These are phyloP conservation scores for Sepiola atlantica DNA, from an alignment of 2,888 invertebrate species.

Conservation along the genomic window DNA sequence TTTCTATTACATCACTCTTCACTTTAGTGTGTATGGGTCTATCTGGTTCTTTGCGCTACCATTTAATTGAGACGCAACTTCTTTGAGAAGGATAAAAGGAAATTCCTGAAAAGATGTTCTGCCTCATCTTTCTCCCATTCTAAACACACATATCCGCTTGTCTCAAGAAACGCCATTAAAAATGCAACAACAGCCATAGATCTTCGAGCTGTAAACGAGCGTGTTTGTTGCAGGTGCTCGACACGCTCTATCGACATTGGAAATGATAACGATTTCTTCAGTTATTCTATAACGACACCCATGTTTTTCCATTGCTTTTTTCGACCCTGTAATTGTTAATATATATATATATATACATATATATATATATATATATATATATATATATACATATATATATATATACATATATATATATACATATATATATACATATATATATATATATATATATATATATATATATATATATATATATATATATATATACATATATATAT, in stretches of 20 bases:
- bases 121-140: neutral
- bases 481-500: slow-evolving; percentile 39
- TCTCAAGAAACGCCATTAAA: neutral
- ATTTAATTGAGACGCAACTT: too few species aligned
- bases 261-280: neutral
- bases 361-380: slow-evolving; percentile 47
- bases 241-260: neutral
- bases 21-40: too few species aligned
- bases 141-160: neutral
- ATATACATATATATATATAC: neutral
- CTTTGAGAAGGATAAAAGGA: too few species aligned
- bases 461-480: neutral
- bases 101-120: neutral
- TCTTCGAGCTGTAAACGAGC: neutral
- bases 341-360: slow-evolving; percentile 32
- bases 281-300: too few species aligned
- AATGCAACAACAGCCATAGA: neutral
- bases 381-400: slow-evolving; percentile 45
- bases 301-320: neutral
- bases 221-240: neutral
- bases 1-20: neutral
- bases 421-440: neutral
- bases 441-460: neutral
- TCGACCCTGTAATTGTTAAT: neutral
- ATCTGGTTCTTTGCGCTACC: too few species aligned